A percentile compares a stretch with the other conserved stretches of the same genome.
Evolutionary conservation across 2,888 invertebrate species (phyloP).

Genomic region (Lagria hirta): DNA sequence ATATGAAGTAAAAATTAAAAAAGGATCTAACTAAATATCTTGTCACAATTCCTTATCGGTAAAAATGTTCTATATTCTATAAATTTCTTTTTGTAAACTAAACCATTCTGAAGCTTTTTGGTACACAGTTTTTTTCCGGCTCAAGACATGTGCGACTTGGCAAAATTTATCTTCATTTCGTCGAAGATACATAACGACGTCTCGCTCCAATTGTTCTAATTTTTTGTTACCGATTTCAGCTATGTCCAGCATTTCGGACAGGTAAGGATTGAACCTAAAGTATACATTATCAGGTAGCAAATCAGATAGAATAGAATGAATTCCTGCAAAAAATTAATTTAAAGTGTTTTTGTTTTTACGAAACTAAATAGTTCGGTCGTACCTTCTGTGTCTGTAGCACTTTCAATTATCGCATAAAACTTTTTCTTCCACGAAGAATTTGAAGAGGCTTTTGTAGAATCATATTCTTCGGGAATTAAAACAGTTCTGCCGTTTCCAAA

Average conservation of each 20-base stretch:
- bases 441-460: constrained; percentile 65
- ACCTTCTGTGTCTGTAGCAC: constrained; percentile 88
- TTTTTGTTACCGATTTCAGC: constrained; percentile 77
- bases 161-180: constrained; percentile 78
- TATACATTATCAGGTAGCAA: constrained; percentile 72
- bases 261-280: constrained; percentile 85
- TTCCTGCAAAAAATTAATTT: constrained; percentile 58
- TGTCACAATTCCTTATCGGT: neutral
- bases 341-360: constrained; percentile 12
- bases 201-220: constrained; percentile 68
- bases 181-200: constrained; percentile 77
- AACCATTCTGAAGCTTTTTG: constrained; percentile 57
- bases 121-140: constrained; percentile 47
- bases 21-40: neutral
- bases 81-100: constrained; percentile 49
- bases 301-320: constrained; percentile 75
- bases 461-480: constrained; percentile 47
- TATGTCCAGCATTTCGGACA: constrained; percentile 76
- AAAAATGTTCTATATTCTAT: constrained; percentile 25
- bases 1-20: neutral
- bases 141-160: constrained; percentile 60
- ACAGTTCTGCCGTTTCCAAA: constrained; percentile 74
- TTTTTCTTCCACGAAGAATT: constrained; percentile 73
- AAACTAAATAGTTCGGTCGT: constrained; percentile 32
- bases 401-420: constrained; percentile 77